Percentiles rank a stretch among this genome's conserved stretches.
Conservation (phyloP, 1,140 invertebrate genomes). For the Pararge aegeria region DNA sequence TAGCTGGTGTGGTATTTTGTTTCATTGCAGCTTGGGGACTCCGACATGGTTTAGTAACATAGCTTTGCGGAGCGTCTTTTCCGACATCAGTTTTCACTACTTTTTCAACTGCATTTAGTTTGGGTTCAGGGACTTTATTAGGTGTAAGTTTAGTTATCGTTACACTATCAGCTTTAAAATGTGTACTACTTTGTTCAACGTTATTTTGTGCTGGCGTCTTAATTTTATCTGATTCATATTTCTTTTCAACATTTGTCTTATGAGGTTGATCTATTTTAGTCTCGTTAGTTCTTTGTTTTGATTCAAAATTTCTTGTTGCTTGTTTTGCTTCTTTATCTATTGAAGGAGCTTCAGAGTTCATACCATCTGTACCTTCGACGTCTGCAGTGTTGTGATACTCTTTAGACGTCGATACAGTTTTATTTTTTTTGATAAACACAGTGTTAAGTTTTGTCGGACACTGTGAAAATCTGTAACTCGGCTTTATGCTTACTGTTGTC, state of each 20-base stretch:
- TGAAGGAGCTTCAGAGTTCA: neutral
- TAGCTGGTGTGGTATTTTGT: neutral
- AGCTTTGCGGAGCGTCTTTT: neutral
- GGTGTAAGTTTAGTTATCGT: neutral
- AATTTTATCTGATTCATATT: neutral
- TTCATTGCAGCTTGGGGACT: neutral
- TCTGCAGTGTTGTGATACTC: conserved; percentile 1
- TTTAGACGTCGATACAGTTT: neutral
- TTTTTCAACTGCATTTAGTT: neutral
- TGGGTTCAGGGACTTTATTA: neutral
- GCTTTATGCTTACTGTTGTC: conserved; percentile 41
- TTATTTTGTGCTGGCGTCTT: neutral
- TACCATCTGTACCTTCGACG: neutral
- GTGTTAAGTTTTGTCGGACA: conserved; percentile 47
- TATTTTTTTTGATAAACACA: conserved; percentile 21
- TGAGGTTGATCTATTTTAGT: neutral
- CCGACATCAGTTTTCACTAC: neutral
- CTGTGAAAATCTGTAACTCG: conserved; percentile 47
- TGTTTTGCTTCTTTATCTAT: conserved; percentile 5
- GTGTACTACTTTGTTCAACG: neutral
- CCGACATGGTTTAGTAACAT: neutral
- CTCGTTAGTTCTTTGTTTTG: neutral
- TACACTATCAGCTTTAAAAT: neutral
- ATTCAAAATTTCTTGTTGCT: neutral
- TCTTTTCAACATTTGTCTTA: neutral